phyloP scores from a whole-genome alignment of 2,888 invertebrate genomes.

The Dasysyrphus tricinctus region DNA sequence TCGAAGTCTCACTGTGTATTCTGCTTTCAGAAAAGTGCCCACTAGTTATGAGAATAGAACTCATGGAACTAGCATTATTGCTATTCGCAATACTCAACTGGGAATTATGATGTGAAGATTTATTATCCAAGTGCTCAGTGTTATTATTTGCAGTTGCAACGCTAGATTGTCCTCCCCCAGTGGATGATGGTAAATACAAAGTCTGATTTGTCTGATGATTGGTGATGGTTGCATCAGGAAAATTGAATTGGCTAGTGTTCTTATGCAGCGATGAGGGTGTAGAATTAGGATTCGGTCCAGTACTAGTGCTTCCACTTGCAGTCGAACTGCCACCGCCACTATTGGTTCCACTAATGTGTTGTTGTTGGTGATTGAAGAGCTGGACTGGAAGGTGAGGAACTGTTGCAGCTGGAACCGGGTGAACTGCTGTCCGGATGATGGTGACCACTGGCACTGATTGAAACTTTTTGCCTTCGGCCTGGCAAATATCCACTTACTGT shows the following conservation, averaged over 20 bases:
- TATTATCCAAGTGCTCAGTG: slow-evolving; percentile 60
- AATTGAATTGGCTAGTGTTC: slow-evolving; percentile 83
- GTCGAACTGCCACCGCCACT: slow-evolving; percentile 78
- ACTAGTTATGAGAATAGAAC: slow-evolving; percentile 56
- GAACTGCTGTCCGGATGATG: slow-evolving; percentile 92
- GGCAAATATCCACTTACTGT: slow-evolving; percentile 68
- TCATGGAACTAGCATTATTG: slow-evolving; percentile 60
- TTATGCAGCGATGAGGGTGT: slow-evolving; percentile 80
- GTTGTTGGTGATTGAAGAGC: slow-evolving; percentile 86
- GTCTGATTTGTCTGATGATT: slow-evolving; percentile 78
- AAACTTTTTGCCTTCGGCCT: slow-evolving; percentile 76
- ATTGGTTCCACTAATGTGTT: slow-evolving; percentile 73
- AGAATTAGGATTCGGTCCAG: slow-evolving; percentile 78
- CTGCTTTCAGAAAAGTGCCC: slow-evolving; percentile 57
- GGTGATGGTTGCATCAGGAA: slow-evolving; percentile 82
- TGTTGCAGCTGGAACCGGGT: slow-evolving; percentile 97
- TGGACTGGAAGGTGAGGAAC: slow-evolving; percentile 97
- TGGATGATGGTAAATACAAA: slow-evolving; percentile 79
- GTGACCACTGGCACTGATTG: slow-evolving; percentile 75
- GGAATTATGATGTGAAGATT: slow-evolving; percentile 63
- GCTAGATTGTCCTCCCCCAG: slow-evolving; percentile 51
- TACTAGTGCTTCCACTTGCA: slow-evolving; percentile 65
- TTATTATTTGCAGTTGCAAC: slow-evolving; percentile 50
- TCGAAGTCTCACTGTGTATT: slow-evolving; percentile 64
- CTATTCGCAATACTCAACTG: slow-evolving; percentile 71